Conservation (phyloP, 2,113 vertebrate species). For the Varanus komodoensis region DNA sequence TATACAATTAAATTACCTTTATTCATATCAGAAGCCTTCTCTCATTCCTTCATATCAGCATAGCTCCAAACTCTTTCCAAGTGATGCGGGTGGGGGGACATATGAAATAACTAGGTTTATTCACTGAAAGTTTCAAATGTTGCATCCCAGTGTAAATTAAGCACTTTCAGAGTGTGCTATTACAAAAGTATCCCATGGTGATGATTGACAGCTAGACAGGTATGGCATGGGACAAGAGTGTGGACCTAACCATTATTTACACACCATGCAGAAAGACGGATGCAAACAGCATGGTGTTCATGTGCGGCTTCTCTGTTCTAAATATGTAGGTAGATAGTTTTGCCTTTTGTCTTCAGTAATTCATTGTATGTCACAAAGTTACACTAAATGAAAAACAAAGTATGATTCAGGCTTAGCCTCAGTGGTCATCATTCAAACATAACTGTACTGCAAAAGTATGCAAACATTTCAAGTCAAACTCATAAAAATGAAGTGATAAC, state of each 20-base stretch:
- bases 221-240: neutral
- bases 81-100: neutral
- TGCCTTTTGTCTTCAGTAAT: conserved; percentile 10
- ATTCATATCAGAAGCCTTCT: conserved; percentile 22
- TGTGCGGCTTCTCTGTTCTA: neutral
- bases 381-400: neutral
- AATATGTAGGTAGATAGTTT: conserved; percentile 9
- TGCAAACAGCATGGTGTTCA: conserved; percentile 15
- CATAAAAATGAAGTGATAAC: neutral
- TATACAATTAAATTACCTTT: neutral
- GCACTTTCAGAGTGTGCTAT: conserved; percentile 5
- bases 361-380: neutral
- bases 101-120: conserved; percentile 12
- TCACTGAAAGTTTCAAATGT: conserved; percentile 28
- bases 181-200: conserved; percentile 17
- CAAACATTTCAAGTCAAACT: neutral
- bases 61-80: neutral
- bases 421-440: neutral
- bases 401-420: neutral
- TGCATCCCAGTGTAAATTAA: conserved; percentile 37
- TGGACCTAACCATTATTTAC: conserved; percentile 30
- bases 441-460: neutral
- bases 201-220: neutral
- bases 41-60: neutral
- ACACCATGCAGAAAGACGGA: neutral